Percentiles rank a stretch among this genome's conserved stretches.
Conservation (phyloP, 2,113 vertebrate species). For the Ramphastos sulfuratus region DNA sequence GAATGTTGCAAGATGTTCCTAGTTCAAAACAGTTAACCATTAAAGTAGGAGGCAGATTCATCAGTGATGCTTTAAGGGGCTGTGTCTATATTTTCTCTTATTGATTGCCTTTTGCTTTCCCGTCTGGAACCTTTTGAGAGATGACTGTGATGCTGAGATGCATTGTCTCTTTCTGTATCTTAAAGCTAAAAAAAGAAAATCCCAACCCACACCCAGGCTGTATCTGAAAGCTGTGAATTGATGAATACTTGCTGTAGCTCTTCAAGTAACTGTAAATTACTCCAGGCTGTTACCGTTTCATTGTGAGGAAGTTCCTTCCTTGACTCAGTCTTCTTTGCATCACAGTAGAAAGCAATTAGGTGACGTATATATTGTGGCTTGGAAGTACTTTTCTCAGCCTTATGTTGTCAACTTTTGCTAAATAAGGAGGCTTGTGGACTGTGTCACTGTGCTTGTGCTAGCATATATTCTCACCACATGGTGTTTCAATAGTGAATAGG, state of each 20-base stretch:
- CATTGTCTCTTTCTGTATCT: not conserved
- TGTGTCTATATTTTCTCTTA: slow-evolving; percentile 15
- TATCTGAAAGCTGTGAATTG: slow-evolving; percentile 30
- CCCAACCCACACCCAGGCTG: not conserved
- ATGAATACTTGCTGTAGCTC: not conserved
- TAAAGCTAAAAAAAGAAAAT: not conserved
- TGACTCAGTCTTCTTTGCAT: slow-evolving; percentile 45
- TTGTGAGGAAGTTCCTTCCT: slow-evolving; percentile 45
- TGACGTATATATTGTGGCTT: slow-evolving; percentile 37
- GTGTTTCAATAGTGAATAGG: slow-evolving; percentile 40
- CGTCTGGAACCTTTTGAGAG: slow-evolving; percentile 23
- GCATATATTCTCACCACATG: slow-evolving; percentile 62
- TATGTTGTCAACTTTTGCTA: slow-evolving; percentile 45
- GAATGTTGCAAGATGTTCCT: slow-evolving; percentile 18
- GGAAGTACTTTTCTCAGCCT: slow-evolving; percentile 36
- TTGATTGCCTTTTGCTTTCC: slow-evolving; percentile 22
- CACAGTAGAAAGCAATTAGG: slow-evolving; percentile 35
- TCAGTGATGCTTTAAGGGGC: not conserved
- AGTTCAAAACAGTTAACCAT: slow-evolving; percentile 8
- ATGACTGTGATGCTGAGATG: not conserved
- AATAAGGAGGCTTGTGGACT: slow-evolving; percentile 35
- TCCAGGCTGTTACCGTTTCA: not conserved
- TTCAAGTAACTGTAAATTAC: slow-evolving; percentile 35
- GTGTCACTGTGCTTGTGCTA: slow-evolving; percentile 36
- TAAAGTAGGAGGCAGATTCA: slow-evolving; percentile 17